These are phyloP conservation scores for Apodemus speciosus DNA, from an alignment of 2,113 vertebrate genomes.

Conservation along the genomic window DNA sequence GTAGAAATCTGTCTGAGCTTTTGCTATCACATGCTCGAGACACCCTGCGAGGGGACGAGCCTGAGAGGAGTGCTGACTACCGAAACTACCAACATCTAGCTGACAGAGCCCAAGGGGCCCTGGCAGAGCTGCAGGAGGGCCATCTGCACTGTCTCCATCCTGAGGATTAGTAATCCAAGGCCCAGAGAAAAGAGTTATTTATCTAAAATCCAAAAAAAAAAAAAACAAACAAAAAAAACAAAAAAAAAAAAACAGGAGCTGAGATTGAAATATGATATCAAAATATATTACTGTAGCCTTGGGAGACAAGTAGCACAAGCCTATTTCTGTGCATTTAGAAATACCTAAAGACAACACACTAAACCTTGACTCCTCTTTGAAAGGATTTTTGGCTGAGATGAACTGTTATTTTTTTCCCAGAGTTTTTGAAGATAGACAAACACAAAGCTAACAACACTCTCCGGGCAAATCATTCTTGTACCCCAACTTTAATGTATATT, in stretches of 20 bases:
- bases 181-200: background rate
- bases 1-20: background rate
- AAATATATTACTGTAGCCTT: background rate
- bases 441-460: constrained; percentile 38
- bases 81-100: background rate
- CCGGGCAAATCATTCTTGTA: background rate
- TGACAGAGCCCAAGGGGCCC: background rate
- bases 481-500: constrained; percentile 10
- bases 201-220: background rate
- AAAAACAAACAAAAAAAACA: background rate
- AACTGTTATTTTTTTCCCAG: background rate
- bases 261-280: background rate
- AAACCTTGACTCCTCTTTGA: constrained; percentile 23
- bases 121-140: background rate
- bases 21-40: background rate
- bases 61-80: background rate
- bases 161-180: background rate
- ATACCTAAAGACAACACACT: background rate
- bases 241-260: background rate
- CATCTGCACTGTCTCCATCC: background rate
- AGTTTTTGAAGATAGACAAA: constrained; percentile 45
- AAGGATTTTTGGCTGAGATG: background rate
- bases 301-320: background rate
- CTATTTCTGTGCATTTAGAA: background rate
- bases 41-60: background rate